These are phyloP conservation scores for Enteromius paludinosus DNA, from an alignment of 2,797 vertebrate genomes.

Conservation along the genomic window DNA sequence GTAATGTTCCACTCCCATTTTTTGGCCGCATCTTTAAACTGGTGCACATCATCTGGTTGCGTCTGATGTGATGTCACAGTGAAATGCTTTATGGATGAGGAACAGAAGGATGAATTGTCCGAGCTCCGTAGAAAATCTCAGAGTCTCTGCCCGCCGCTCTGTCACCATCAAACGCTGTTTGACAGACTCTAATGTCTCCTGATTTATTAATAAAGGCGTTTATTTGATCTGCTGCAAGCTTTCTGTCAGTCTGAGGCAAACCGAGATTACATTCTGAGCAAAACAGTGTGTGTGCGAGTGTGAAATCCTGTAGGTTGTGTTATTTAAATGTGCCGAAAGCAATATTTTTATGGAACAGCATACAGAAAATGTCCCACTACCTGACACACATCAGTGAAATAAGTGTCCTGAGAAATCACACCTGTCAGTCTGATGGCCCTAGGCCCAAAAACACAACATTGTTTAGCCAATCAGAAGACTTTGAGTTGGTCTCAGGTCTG, in stretches of 20 bases:
- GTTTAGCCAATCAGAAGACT: constrained; percentile 17
- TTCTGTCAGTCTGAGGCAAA: constrained; percentile 26
- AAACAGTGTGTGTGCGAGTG: constrained; percentile 20
- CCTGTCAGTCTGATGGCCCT: neutral
- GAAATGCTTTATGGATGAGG: neutral
- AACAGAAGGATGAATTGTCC: constrained; percentile 3
- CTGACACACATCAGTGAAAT: constrained; percentile 21
- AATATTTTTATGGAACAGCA: constrained; percentile 1
- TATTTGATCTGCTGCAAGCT: constrained; percentile 38
- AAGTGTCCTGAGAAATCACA: constrained; percentile 9
- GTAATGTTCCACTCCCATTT: neutral
- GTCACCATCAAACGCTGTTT: constrained; percentile 38
- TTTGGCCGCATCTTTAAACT: neutral
- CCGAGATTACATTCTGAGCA: neutral
- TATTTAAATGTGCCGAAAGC: constrained; percentile 35
- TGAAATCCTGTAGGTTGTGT: constrained; percentile 41
- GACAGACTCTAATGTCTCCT: constrained; percentile 50
- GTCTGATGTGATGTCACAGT: constrained; percentile 1
- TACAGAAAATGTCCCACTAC: neutral
- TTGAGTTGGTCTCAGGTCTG: neutral
- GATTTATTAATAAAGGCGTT: constrained; percentile 52
- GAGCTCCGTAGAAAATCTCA: neutral
- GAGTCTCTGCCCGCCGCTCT: constrained; percentile 18
- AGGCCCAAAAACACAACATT: neutral
- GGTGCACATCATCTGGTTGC: neutral